Conservation (phyloP, 2,888 invertebrate genomes). For the Diarsia dahlii region DNA sequence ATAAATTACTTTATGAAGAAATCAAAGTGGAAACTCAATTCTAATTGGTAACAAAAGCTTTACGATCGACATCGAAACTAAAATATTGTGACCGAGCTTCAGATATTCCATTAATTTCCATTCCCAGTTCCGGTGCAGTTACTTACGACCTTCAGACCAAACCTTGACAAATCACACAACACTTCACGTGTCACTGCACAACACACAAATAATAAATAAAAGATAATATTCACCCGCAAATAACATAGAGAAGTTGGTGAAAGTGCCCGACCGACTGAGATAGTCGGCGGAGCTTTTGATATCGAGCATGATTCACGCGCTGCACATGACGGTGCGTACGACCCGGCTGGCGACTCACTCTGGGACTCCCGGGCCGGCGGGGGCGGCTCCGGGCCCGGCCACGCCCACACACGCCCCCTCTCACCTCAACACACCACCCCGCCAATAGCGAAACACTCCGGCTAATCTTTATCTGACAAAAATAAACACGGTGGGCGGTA, state of each 20-base stretch:
- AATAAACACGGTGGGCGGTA: slow-evolving; percentile 90
- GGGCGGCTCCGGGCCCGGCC: slow-evolving; percentile 72
- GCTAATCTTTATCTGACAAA: slow-evolving; percentile 91
- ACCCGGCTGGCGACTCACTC: slow-evolving; percentile 68
- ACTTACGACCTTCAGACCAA: slow-evolving; percentile 71
- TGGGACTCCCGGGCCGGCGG: slow-evolving; percentile 29
- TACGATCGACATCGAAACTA: neutral
- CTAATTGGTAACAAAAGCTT: neutral
- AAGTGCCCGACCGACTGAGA: slow-evolving; percentile 96
- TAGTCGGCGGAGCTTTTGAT: slow-evolving; percentile 98
- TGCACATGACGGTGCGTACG: slow-evolving; percentile 80
- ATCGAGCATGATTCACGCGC: slow-evolving; percentile 94
- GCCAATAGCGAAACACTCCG: slow-evolving; percentile 86
- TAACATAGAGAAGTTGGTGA: slow-evolving; percentile 98
- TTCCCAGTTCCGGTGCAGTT: slow-evolving; percentile 37
- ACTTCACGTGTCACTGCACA: slow-evolving; percentile 75
- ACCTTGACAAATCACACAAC: slow-evolving; percentile 61
- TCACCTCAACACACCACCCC: slow-evolving; percentile 78
- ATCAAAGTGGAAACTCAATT: neutral
- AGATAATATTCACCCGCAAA: slow-evolving; percentile 94
- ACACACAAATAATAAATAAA: slow-evolving; percentile 56
- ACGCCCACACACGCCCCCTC: slow-evolving; percentile 78
- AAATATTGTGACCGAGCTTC: neutral
- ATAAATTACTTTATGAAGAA: neutral
- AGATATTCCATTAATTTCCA: slow-evolving; percentile 7